phyloP scores from a whole-genome alignment of 2,113 vertebrate genomes.

The Bos javanicus region DNA sequence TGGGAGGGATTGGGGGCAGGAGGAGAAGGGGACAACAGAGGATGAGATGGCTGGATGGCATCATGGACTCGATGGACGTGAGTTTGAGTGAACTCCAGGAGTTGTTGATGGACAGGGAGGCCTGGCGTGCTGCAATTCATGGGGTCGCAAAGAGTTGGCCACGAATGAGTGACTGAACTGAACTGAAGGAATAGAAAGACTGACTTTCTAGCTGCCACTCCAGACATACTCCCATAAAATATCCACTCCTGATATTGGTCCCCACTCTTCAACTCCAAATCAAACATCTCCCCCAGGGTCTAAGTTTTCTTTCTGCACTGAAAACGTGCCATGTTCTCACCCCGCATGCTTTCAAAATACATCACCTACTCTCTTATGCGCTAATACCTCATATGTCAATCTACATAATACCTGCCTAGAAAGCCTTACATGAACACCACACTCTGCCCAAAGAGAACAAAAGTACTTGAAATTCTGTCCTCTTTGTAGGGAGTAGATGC shows the following conservation, averaged over 20 bases:
- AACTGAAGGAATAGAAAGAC: neutral
- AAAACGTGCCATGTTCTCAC: fast-evolving
- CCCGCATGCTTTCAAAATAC: neutral
- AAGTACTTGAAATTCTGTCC: neutral
- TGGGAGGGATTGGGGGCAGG: too few species aligned
- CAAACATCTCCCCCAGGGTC: neutral
- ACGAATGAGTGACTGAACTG: too few species aligned
- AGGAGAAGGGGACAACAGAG: too few species aligned
- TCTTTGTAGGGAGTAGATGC: neutral
- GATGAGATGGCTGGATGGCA: too few species aligned
- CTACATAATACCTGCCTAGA: neutral
- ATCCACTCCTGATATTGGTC: neutral
- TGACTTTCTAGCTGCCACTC: neutral
- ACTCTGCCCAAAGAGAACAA: neutral
- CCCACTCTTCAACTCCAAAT: neutral
- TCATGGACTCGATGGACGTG: too few species aligned
- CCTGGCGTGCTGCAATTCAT: too few species aligned
- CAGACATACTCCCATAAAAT: neutral
- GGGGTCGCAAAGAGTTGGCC: too few species aligned
- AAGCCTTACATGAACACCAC: neutral
- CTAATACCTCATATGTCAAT: neutral
- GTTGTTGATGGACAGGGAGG: too few species aligned
- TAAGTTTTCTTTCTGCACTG: neutral
- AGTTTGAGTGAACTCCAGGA: too few species aligned
- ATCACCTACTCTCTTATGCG: neutral